Evolutionary conservation across 2,888 invertebrate genomes (phyloP).

Genomic region (Diaperis boleti): DNA sequence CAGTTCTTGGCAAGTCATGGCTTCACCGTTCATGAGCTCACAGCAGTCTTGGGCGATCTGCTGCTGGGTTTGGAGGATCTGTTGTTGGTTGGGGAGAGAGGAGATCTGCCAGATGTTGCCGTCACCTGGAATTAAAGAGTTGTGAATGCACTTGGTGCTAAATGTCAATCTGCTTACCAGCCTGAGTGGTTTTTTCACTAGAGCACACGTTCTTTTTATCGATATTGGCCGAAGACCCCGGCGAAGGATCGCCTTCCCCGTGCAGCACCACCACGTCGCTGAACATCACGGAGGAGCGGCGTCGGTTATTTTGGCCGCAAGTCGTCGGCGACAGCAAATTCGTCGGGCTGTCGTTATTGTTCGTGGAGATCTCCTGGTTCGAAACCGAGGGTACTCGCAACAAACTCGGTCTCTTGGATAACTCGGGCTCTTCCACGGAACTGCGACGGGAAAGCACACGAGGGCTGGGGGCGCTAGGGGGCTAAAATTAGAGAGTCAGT

Average conservation of each 20-base stretch:
- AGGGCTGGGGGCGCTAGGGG: slow-evolving; percentile 57
- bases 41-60: slow-evolving; percentile 69
- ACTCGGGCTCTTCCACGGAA: slow-evolving; percentile 55
- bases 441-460: slow-evolving; percentile 59
- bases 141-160: background rate
- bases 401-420: slow-evolving; percentile 70
- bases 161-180: slow-evolving; percentile 69
- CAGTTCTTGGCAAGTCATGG: slow-evolving; percentile 90
- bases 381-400: slow-evolving; percentile 73
- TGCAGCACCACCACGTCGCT: slow-evolving; percentile 86
- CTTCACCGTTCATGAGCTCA: slow-evolving; percentile 73
- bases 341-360: slow-evolving; percentile 71
- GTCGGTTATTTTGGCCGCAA: slow-evolving; percentile 76
- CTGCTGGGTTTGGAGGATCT: slow-evolving; percentile 58
- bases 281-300: slow-evolving; percentile 90
- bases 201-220: slow-evolving; percentile 78
- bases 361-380: slow-evolving; percentile 69
- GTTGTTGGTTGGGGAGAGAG: slow-evolving; percentile 56
- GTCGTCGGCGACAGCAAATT: slow-evolving; percentile 81
- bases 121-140: slow-evolving; percentile 66
- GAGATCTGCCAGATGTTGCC: slow-evolving; percentile 77
- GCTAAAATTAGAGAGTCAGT: slow-evolving; percentile 35
- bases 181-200: slow-evolving; percentile 91
- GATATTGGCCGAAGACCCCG: slow-evolving; percentile 59
- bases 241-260: slow-evolving; percentile 64